Conservation (phyloP, 2,888 invertebrate genomes). For the Aelia acuminata region DNA sequence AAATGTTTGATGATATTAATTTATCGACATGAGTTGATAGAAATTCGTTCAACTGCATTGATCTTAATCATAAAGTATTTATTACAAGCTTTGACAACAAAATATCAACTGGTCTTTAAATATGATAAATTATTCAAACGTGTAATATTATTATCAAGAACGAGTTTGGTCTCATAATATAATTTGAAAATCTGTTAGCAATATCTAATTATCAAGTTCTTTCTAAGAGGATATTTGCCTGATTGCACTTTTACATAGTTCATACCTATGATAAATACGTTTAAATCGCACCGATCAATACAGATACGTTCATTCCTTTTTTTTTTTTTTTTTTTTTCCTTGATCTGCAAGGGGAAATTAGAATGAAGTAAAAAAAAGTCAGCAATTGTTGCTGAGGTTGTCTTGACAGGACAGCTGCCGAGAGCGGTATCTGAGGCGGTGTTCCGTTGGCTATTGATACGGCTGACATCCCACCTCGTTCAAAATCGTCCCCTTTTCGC, state of each 20-base stretch:
- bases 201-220: no score
- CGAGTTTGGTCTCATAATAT: no score
- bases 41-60: neutral
- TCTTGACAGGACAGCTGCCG: neutral
- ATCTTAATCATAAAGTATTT: neutral
- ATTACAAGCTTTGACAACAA: no score
- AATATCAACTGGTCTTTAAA: no score
- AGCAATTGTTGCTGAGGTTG: neutral
- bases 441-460: conserved; percentile 27
- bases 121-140: no score
- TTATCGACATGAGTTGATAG: neutral
- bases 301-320: no score
- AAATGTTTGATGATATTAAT: neutral
- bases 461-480: neutral
- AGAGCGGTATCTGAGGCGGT: neutral
- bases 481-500: neutral
- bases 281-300: no score
- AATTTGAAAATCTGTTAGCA: no score
- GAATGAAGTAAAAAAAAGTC: neutral
- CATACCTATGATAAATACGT: no score
- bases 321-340: neutral
- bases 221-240: no score
- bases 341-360: neutral
- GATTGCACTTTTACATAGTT: no score
- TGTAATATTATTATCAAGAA: no score